phyloP scores from a whole-genome alignment of 2,888 invertebrate species.

The Noctua janthe region DNA sequence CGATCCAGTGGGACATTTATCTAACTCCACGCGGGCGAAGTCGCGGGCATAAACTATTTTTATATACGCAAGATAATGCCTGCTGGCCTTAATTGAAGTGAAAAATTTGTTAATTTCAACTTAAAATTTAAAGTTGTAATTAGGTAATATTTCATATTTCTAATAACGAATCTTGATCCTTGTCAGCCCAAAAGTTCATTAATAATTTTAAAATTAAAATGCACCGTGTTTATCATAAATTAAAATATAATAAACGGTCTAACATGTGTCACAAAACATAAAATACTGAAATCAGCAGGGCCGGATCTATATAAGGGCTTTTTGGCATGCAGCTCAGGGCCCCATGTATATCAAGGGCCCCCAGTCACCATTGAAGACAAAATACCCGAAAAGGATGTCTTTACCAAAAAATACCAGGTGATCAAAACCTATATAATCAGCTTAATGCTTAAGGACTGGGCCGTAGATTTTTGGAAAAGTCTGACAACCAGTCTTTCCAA shows the following conservation, averaged over 20 bases:
- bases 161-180: neutral
- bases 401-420: no score
- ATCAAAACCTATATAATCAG: no score
- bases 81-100: neutral
- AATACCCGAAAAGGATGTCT: no score
- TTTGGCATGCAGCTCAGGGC: no score
- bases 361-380: no score
- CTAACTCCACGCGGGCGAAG: no score
- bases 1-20: no score
- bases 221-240: conserved; percentile 2
- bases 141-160: neutral
- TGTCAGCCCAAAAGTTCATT: neutral
- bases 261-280: conserved; percentile 1
- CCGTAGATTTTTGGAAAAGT: no score
- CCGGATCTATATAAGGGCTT: no score
- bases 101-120: neutral
- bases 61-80: neutral
- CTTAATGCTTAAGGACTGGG: no score
- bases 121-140: neutral
- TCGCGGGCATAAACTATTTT: neutral
- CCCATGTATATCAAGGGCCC: no score
- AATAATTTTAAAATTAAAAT: conserved; percentile 5
- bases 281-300: neutral
- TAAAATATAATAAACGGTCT: conserved; percentile 4
- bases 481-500: no score